Conservation (phyloP, 2,113 vertebrate genomes). For the Talpa occidentalis region DNA sequence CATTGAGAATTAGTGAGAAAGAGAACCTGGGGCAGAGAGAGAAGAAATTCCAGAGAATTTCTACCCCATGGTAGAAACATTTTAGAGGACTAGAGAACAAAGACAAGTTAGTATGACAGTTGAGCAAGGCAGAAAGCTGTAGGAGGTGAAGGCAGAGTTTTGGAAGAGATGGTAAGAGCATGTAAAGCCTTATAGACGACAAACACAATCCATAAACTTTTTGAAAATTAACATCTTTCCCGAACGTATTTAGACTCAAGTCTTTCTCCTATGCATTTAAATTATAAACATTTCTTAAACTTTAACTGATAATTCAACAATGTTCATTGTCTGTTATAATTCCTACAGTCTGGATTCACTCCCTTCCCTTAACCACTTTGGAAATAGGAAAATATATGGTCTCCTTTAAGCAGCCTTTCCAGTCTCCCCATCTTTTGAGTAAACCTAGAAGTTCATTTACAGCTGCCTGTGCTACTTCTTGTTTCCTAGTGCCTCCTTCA, state of each 20-base stretch:
- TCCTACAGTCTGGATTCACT: not conserved
- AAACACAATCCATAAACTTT: not conserved
- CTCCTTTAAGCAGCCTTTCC: not conserved
- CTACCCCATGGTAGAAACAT: not conserved
- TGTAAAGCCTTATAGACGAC: not conserved
- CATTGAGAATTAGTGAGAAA: not conserved
- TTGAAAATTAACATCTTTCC: not conserved
- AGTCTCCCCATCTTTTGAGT: not conserved
- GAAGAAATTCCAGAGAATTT: not conserved
- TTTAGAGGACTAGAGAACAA: not conserved
- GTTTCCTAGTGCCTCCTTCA: not conserved
- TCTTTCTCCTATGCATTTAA: not conserved
- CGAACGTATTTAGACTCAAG: not conserved
- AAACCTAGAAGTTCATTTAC: not conserved
- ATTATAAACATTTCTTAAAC: not conserved
- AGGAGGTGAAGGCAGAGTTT: not conserved
- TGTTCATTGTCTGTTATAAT: not conserved
- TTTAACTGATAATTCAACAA: not conserved
- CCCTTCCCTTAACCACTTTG: not conserved
- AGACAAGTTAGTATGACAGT: not conserved
- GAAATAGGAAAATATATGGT: not conserved
- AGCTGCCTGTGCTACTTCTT: not conserved
- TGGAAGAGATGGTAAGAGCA: not conserved
- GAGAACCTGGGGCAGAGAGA: not conserved
- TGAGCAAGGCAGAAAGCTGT: fast-evolving